Evolutionary conservation across 2,113 vertebrate species (phyloP), one percentile per base, ranked within the genome.

Genomic region (Ptychochromis oligacanthus): DNA sequence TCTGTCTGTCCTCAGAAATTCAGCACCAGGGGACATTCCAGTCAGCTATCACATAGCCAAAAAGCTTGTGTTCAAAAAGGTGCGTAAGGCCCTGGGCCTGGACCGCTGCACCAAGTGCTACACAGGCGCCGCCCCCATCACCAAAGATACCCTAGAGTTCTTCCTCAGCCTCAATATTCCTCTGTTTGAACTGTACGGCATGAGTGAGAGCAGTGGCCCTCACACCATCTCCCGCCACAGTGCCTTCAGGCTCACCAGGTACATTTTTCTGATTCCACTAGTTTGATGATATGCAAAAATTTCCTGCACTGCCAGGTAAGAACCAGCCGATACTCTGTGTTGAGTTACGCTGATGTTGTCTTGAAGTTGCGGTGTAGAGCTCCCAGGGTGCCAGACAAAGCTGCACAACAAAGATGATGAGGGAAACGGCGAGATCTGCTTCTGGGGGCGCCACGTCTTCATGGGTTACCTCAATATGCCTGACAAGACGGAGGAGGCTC

Each of bases 121-220:
- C 93, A 96, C 97, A 0, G 97, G 96, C 1, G 97, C 98, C 0
- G 97, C 97, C 0, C 97, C 98, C 54, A 97, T 99, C 61, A 93
- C 95, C 88, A 96, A 94, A 46, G 97, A 99, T 14, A 98, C 97
- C 0, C 84, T 97, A 36, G 96, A 99, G 36, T 99, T 97, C 92
- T 99, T 99, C 59, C 86, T 99, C n/a, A 99, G 98, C 81, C 95
- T 99, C 28, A 96, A 99, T 84, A 96, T 99, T 1, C 97, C 96
- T 0, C 79, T 99, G 7, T 93, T 95, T 0, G 97, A 99, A 89
- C 93, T 97, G 54, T 99, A 99, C 0, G 98, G 98, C 24, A 96
- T 99, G 97, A 99, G 96, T 0, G 97, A 99, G 86, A 96, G 96
- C 94, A 94, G 96, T 0, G 98, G 98, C 0, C 97, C 98, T 1